Evolutionary conservation across 2,888 invertebrate genomes (phyloP), one percentile per base, ranked within the genome.

Genomic region (Temnothorax unifasciatus): DNA sequence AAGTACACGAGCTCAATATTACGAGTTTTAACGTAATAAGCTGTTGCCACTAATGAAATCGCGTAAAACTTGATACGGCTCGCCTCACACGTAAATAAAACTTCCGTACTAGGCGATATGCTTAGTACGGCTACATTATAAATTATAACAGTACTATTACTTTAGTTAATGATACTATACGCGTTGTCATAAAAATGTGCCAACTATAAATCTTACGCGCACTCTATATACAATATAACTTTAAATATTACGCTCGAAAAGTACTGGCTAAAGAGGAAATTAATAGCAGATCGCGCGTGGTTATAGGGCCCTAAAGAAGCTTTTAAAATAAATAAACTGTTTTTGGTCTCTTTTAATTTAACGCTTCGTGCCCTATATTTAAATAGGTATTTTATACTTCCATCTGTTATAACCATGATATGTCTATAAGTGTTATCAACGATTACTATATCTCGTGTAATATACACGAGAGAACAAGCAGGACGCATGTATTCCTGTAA

Each of bases 401-500:
- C 76, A 54, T 8, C 50, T 64, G 25, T 38, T 44, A n/a, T 29
- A 68, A 52, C 64, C 13, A 75, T 75, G 21, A 75, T 75, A 50
- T 34, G 75, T 11, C 41, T 54, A 77, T 34, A n/a, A 66, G 34
- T 18, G 25, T 66, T 71, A 79, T 47, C 38, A 38, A 52, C n/a
- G 21, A n/a, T 29, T 34, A 59, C 13, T 13, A 18, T 61, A 50
- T 74, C 66, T 63, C 41, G 61, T 57, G 74, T 21, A 63, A 68
- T 68, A 82, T 68, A 74, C 47, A 59, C 29, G n/a, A 34, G 25
- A 63, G 29, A 61, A 82, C 38, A 29, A 68, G 47, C 29, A 2
- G 29, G 25, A 41, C 82, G 29, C 71, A 64, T 38, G 85, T 59
- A 54, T 76, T 47, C 66, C 18, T 4, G 50, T n/a, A 68, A 88